Conservation (phyloP, 1,140 invertebrate species). For the Tetramorium parvispinum region DNA sequence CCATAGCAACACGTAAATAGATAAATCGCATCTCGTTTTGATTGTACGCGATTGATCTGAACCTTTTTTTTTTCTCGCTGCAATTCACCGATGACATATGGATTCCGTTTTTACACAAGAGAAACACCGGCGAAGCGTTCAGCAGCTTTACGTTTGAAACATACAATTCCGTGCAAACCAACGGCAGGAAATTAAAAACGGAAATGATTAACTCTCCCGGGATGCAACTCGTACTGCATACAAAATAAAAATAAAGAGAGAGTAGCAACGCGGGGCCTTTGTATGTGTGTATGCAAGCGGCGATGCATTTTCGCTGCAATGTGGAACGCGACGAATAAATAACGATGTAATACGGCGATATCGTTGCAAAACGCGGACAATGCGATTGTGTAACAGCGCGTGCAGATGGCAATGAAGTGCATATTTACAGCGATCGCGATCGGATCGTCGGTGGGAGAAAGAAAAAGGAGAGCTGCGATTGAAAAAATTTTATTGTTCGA, state of each 20-base stretch:
- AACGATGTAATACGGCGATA: constrained; percentile 46
- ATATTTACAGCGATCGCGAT: not conserved
- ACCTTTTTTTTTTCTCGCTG: not conserved
- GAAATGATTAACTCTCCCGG: constrained; percentile 37
- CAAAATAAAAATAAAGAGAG: not conserved
- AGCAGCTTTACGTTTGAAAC: not conserved
- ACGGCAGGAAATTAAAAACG: constrained; percentile 26
- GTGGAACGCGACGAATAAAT: constrained; percentile 36
- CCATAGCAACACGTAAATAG: not conserved
- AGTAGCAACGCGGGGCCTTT: not conserved
- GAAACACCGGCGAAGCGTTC: not conserved
- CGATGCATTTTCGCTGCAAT: constrained; percentile 5
- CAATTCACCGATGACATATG: not conserved
- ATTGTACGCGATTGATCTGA: not conserved
- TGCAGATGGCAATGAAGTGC: constrained; percentile 9
- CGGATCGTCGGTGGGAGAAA: not conserved
- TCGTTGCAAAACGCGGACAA: constrained; percentile 10
- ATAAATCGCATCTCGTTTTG: constrained; percentile 27
- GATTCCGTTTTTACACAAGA: not conserved
- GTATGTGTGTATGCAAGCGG: not conserved
- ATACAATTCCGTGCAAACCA: not conserved
- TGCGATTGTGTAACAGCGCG: constrained; percentile 18
- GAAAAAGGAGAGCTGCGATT: not conserved
- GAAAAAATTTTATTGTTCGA: not conserved
- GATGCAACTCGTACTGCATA: not conserved